These are phyloP conservation scores for Lagopus leucura DNA, from an alignment of 2,113 vertebrate species.

Conservation along the genomic window DNA sequence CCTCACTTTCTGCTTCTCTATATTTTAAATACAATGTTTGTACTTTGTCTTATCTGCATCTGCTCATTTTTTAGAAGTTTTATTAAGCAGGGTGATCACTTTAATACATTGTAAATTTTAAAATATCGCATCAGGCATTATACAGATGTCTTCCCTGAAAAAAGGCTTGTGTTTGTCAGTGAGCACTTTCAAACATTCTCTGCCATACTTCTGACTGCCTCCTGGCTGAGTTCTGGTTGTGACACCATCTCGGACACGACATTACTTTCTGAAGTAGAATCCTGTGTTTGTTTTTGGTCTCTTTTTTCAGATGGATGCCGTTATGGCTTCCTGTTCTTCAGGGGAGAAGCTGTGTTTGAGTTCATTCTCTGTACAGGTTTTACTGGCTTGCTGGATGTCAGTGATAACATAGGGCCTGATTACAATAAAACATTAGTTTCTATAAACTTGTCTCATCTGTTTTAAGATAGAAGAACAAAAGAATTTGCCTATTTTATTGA, in stretches of 20 bases:
- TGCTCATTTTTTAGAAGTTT: neutral
- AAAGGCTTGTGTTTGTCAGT: accelerated
- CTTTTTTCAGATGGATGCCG: neutral
- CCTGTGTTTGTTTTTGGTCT: neutral
- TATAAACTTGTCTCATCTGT: neutral
- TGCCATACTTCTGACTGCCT: neutral
- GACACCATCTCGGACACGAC: neutral
- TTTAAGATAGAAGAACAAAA: neutral
- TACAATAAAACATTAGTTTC: neutral
- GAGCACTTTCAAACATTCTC: neutral
- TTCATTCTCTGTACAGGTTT: neutral
- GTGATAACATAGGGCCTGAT: neutral
- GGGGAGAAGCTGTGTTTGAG: neutral
- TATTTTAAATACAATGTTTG: neutral
- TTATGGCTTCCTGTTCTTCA: neutral
- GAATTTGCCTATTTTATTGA: neutral
- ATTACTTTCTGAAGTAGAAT: neutral
- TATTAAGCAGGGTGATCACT: neutral
- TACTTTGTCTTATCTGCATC: neutral
- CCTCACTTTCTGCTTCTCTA: neutral
- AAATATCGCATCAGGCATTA: neutral
- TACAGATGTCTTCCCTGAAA: neutral
- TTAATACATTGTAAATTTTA: neutral
- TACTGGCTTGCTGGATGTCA: neutral
- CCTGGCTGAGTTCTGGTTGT: neutral